A percentile compares a stretch with the other conserved stretches of the same genome.
phyloP scores from a whole-genome alignment of 2,888 invertebrate genomes.

The Torymus auratus region DNA sequence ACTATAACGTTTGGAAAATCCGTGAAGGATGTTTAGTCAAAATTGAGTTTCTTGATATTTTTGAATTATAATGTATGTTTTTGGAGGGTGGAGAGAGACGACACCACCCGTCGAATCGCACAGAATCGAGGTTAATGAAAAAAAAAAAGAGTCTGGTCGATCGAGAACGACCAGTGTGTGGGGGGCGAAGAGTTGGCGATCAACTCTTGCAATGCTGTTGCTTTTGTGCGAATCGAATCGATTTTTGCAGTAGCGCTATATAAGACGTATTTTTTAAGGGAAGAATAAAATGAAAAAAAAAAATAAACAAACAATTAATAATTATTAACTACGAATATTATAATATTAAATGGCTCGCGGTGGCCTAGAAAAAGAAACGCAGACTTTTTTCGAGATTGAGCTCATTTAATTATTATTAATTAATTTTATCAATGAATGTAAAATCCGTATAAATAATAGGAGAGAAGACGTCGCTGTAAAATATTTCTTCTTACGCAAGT shows the following conservation, averaged over 20 bases:
- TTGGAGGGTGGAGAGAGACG: too few relatives aligned
- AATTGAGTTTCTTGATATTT: too few relatives aligned
- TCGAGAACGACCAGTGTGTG: neutral
- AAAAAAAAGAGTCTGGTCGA: neutral
- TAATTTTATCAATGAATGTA: slow-evolving; percentile 34
- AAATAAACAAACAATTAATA: too few relatives aligned
- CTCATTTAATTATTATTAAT: slow-evolving; percentile 51
- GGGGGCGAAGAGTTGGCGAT: slow-evolving; percentile 8
- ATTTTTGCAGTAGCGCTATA: slow-evolving; percentile 41
- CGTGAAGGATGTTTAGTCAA: too few relatives aligned
- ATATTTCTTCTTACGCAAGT: slow-evolving; percentile 55
- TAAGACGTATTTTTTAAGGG: slow-evolving; percentile 42
- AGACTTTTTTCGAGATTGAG: slow-evolving; percentile 40
- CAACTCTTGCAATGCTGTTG: slow-evolving; percentile 36
- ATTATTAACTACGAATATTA: slow-evolving; percentile 25
- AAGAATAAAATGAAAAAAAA: neutral
- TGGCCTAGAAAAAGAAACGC: slow-evolving; percentile 49
- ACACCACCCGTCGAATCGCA: slow-evolving; percentile 4
- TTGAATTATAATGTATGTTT: too few relatives aligned
- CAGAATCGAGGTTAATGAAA: slow-evolving; percentile 15
- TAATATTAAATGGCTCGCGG: slow-evolving; percentile 34
- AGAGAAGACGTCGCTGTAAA: slow-evolving; percentile 53
- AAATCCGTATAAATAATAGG: slow-evolving; percentile 52
- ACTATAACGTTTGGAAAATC: too few relatives aligned
- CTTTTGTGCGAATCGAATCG: slow-evolving; percentile 42